Evolutionary conservation across 2,797 vertebrate species (phyloP), one percentile per base, ranked within the genome.

Genomic region (Pipistrellus pygmaeus): DNA sequence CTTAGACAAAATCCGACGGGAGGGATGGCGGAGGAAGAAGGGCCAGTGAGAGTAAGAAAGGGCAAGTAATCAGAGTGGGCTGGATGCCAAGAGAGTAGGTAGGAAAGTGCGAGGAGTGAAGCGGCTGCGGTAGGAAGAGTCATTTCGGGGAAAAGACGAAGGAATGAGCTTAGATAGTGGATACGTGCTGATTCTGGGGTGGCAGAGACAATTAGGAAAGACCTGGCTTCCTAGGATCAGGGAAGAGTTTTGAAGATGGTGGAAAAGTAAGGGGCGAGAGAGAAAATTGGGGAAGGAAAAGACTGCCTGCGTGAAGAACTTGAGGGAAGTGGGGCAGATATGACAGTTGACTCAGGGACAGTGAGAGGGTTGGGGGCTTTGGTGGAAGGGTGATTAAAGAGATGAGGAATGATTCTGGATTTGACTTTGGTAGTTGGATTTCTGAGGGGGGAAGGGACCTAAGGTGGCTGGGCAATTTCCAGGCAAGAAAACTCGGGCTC

Each of bases 181-280:
- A 12, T 89, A 14, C 14, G 0, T 57, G 64, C 75, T n/a, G n/a
- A 66, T 81, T 84, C 23, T 12, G 23, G 62, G 44, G 80, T 46
- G 72, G 51, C 78, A n/a, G 51, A 41, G 46, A 82, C 73, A 3
- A 8, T 89, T 83, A 23, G 48, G 77, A 75, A 75, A 84, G 41
- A n/a, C 91, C 75, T 41, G 51, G 73, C 76, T 94, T 89, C 27
- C 55, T 60, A 27, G 35, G 20, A 83, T 44, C 57, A 18, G 51
- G 62, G n/a, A 75, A 89, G 81, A 93, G 68, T 96, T 96, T 88
- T 77, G 96, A 95, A 95, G 92, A 88, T 94, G 87, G 82, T 95
- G 81, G 89, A 21, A 57, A 95, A 78, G 57, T 94, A 14, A 44
- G 48, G 30, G 15, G 57, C 17, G 75, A 71, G 69, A 81, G 64